These are phyloP conservation scores for Cordilura impudica DNA, from an alignment of 2,888 invertebrate species.

Conservation along the genomic window DNA sequence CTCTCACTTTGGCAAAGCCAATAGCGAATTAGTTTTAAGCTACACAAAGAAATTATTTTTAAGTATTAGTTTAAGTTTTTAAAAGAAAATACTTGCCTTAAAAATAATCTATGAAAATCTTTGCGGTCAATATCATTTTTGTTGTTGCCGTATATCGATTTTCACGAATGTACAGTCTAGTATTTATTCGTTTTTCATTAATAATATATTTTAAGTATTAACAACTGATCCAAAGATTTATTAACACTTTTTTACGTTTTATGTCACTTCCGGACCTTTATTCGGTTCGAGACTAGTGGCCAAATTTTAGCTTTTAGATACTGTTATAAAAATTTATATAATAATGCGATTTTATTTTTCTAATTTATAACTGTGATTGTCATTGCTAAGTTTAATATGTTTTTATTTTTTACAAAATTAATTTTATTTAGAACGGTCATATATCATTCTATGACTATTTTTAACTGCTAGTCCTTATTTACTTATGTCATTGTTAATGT, in stretches of 20 bases:
- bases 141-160: not conserved
- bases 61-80: conserved; percentile 23
- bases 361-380: conserved; percentile 55
- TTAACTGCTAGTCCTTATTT: conserved; percentile 13
- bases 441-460: not conserved
- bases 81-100: conserved; percentile 38
- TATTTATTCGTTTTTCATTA: conserved; percentile 5
- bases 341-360: conserved; percentile 7
- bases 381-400: conserved; percentile 35
- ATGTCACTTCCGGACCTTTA: not conserved
- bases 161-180: conserved; percentile 19
- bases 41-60: too few species aligned
- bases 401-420: conserved; percentile 14
- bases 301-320: not conserved
- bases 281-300: not conserved
- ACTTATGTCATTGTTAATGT: conserved; percentile 4
- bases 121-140: not conserved
- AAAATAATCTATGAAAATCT: conserved; percentile 12
- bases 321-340: conserved; percentile 22
- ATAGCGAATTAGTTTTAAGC: conserved; percentile 8
- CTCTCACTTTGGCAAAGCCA: conserved; percentile 4
- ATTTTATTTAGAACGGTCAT: conserved; percentile 13
- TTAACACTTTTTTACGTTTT: conserved; percentile 5
- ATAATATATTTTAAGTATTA: conserved; percentile 23
- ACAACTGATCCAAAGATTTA: conserved; percentile 41